Percentiles rank a stretch among this genome's conserved stretches.
These are phyloP conservation scores for Aquatica leii DNA, from an alignment of 2,888 invertebrate species.

Conservation along the genomic window DNA sequence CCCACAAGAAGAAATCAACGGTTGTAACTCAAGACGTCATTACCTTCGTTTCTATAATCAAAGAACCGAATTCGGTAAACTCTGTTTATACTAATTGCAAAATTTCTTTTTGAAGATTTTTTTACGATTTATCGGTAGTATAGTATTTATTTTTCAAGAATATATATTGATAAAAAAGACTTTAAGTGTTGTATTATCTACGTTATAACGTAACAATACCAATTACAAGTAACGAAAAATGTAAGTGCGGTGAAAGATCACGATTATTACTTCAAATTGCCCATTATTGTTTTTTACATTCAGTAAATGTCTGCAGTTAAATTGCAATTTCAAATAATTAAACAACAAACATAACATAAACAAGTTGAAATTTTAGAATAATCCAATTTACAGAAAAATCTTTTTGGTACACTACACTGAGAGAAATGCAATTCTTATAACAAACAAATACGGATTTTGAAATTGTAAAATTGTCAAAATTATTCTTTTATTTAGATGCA, in stretches of 20 bases:
- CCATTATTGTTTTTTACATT: constrained; percentile 3
- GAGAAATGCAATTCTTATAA: no score
- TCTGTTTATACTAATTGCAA: not conserved
- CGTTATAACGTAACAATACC: not conserved
- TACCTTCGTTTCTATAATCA: constrained; percentile 40
- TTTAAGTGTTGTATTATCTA: not conserved
- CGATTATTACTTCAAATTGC: constrained; percentile 5
- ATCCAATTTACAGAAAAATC: no score
- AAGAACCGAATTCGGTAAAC: constrained; percentile 21
- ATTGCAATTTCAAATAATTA: not conserved
- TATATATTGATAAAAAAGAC: no score
- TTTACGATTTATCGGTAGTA: not conserved
- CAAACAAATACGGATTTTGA: no score
- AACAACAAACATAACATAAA: not conserved
- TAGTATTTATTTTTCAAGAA: no score
- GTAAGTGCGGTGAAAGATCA: constrained; percentile 10
- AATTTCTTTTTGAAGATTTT: not conserved
- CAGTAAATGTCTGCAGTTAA: not conserved
- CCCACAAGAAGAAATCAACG: constrained; percentile 52
- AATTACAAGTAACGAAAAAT: not conserved
- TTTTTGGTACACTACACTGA: no score
- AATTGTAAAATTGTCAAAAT: no score
- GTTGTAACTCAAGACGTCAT: constrained; percentile 52
- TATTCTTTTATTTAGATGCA: no score
- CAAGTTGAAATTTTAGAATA: not conserved